Percentiles rank a stretch among this genome's conserved stretches.
These are phyloP conservation scores for Pteronura brasiliensis DNA, from an alignment of 2,113 vertebrate genomes.

Conservation along the genomic window DNA sequence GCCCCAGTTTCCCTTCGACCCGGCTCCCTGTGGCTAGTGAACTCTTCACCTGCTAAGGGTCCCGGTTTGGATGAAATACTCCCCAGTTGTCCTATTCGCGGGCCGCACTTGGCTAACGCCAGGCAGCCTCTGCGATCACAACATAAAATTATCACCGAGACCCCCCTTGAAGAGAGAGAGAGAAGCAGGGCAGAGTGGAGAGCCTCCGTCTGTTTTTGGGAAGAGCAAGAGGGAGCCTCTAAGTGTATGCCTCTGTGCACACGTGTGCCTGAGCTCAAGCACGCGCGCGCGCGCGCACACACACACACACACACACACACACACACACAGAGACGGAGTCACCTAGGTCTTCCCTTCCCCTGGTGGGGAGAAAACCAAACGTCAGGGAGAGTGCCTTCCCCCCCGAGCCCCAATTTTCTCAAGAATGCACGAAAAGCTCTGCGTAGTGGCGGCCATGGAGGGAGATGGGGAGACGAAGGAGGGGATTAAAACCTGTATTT, in stretches of 20 bases:
- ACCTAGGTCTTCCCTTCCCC: not conserved
- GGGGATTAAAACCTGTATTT: not conserved
- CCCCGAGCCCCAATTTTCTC: not conserved
- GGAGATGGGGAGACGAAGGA: not conserved
- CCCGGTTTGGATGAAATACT: not conserved
- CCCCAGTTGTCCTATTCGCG: fast-evolving
- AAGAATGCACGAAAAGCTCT: not conserved
- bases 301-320: too few species aligned
- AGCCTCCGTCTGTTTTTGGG: not conserved
- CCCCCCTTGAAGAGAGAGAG: not conserved
- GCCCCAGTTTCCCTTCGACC: not conserved
- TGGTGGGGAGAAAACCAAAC: not conserved
- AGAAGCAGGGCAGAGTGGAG: not conserved
- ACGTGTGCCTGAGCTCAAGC: fast-evolving
- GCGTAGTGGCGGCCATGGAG: not conserved
- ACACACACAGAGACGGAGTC: not conserved
- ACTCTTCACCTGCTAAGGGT: not conserved
- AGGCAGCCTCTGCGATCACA: not conserved
- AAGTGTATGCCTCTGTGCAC: fast-evolving
- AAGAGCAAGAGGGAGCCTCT: not conserved
- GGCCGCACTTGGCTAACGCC: not conserved
- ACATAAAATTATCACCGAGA: too few species aligned
- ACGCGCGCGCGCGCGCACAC: fast-evolving
- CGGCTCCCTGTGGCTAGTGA: not conserved
- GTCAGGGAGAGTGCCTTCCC: not conserved